Conservation (phyloP, 2,888 invertebrate genomes). For the Ferdinandea cuprea region DNA sequence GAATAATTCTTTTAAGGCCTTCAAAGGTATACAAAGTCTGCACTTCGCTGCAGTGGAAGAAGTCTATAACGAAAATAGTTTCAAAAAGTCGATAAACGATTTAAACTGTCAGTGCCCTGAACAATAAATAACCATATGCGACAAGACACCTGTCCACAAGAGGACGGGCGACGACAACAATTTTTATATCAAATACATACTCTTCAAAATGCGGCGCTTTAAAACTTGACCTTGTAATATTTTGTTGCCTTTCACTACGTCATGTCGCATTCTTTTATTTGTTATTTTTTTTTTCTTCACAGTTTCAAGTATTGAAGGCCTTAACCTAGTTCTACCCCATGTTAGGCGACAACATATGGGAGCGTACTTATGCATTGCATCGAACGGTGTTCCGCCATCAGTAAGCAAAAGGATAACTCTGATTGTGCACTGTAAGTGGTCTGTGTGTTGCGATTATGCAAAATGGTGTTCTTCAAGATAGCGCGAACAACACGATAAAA, state of each 20-base stretch:
- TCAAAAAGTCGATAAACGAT: slow-evolving; percentile 28
- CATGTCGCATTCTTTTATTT: slow-evolving; percentile 8
- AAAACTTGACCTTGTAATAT: slow-evolving; percentile 43
- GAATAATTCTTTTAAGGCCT: not conserved
- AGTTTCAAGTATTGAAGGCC: slow-evolving; percentile 88
- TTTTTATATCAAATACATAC: slow-evolving; percentile 26
- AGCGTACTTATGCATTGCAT: slow-evolving; percentile 91
- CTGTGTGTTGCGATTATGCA: slow-evolving; percentile 2
- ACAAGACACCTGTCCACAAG: no score
- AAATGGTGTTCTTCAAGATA: no score
- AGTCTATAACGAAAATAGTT: not conserved
- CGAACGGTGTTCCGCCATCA: slow-evolving; percentile 93
- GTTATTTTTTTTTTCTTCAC: slow-evolving; percentile 46
- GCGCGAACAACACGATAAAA: not conserved
- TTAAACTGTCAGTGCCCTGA: slow-evolving; percentile 5
- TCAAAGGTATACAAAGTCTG: not conserved
- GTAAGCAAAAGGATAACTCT: slow-evolving; percentile 94
- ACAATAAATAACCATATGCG: slow-evolving; percentile 29
- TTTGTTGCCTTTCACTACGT: slow-evolving; percentile 10
- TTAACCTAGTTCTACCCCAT: slow-evolving; percentile 87
- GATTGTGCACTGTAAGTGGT: slow-evolving; percentile 89
- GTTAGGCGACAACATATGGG: slow-evolving; percentile 92
- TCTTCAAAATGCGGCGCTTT: slow-evolving; percentile 15
- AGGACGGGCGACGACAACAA: not conserved
- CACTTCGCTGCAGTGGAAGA: not conserved